Evolutionary conservation across 1,140 invertebrate species (phyloP).

Genomic region (Coptotermes formosanus): DNA sequence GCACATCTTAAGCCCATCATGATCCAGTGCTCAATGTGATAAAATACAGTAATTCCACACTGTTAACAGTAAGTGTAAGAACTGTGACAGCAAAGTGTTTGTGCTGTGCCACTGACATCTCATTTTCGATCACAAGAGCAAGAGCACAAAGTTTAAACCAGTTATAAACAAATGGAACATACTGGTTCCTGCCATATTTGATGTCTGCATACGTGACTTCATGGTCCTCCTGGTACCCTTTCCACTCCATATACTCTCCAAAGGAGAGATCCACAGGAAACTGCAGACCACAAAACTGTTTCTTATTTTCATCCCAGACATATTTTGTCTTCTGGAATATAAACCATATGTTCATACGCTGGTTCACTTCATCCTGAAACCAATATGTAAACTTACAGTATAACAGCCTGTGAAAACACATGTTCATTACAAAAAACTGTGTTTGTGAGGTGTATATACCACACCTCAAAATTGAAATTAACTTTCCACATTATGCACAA

Average conservation of each 20-base stretch:
- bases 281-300: slow-evolving; percentile 73
- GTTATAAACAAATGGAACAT: slow-evolving; percentile 46
- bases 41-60: no score
- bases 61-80: no score
- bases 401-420: neutral
- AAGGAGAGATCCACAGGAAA: slow-evolving; percentile 77
- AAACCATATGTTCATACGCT: slow-evolving; percentile 67
- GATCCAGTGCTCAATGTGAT: no score
- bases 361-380: slow-evolving; percentile 43
- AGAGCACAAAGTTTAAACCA: no score
- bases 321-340: slow-evolving; percentile 98
- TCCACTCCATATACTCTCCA: slow-evolving; percentile 77
- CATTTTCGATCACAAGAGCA: no score
- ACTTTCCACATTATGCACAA: neutral
- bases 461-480: neutral
- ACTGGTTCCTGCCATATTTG: slow-evolving; percentile 88
- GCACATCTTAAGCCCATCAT: no score
- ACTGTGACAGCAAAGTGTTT: no score
- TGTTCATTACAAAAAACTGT: neutral
- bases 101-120: no score
- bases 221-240: slow-evolving; percentile 82
- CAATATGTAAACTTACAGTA: slow-evolving; percentile 25
- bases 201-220: slow-evolving; percentile 71
- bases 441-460: neutral
- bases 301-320: slow-evolving; percentile 78